phyloP scores from a whole-genome alignment of 2,797 vertebrate species.

The Staurois parvus region DNA sequence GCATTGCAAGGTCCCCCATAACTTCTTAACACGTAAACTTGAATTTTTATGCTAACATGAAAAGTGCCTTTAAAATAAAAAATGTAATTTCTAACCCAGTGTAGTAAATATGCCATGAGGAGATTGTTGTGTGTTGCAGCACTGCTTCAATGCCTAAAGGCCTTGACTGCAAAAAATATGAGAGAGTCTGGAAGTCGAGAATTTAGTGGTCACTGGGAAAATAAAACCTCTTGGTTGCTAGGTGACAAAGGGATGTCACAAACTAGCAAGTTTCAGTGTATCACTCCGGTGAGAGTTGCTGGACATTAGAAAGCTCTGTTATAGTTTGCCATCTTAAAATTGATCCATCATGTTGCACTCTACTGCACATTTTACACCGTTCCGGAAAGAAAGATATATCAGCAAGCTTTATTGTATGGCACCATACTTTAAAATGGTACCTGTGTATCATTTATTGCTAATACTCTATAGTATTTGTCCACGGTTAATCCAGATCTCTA shows the following conservation, averaged over 20 bases:
- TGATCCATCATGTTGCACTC: not conserved
- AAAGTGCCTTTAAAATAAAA: too few species aligned
- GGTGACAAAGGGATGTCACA: slow-evolving; percentile 20
- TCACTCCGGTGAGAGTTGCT: not conserved
- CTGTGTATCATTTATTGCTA: not conserved
- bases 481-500: not conserved
- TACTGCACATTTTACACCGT: not conserved
- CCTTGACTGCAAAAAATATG: too few species aligned
- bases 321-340: not conserved
- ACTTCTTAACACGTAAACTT: too few species aligned
- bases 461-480: not conserved
- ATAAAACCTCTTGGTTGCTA: slow-evolving; percentile 17
- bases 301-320: not conserved
- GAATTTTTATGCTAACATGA: too few species aligned
- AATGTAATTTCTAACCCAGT: too few species aligned
- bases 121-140: too few species aligned
- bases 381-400: not conserved
- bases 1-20: too few species aligned
- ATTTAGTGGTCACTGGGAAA: not conserved
- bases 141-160: too few species aligned
- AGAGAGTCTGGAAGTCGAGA: too few species aligned
- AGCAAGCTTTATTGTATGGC: not conserved
- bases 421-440: not conserved
- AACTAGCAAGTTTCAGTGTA: not conserved
- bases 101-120: too few species aligned